Base-by-base conservation (phyloP, 2,888 invertebrate genomes). In the Protodeltote pygarga region DNA sequence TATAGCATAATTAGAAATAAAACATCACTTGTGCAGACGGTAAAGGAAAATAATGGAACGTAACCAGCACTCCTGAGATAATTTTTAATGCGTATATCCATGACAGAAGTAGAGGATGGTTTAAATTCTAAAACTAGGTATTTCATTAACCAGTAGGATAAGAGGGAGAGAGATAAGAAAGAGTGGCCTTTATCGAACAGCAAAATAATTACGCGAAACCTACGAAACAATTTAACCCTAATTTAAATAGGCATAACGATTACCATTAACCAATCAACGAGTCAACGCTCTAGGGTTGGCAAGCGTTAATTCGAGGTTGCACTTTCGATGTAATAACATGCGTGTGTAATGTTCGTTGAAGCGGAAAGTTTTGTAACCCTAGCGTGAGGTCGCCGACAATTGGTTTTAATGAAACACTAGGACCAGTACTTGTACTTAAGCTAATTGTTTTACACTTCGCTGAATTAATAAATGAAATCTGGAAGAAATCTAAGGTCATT, bases 281-380 rank as follows among this genome's bases (percentile, higher is more conserved):
- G 35, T 65, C 46, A 54, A 50, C 58, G 62, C 64, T 55, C 65
- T 67, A 76, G 73, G 76, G 73, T 71, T 76, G 66, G 52, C 73
- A 65, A 64, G 65, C 65, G 52, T 65, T 73, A 77, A 68, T 49
- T 67, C 70, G 71, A 74, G 77, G 77, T 70, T 75, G 55, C 71
- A 76, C 87, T 87, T 89, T 89, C 87, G 59, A 79, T 59, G 58
- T 78, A 84, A 79, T 75, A 61, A 65, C 48, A 62, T 71, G 68
- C 60, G 71, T 62, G 54, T 71, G 71, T 69, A 65, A 66, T 34
- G 65, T 57, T 40, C 59, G 58, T 49, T 77, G 69, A 67, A 73
- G 78, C 85, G 83, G 73, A 65, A 74, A 74, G 73, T 85, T 83
- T 69, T 68, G 76, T 71, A 86, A 85, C 76, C 74, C 67, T 67